Evolutionary conservation across 2,888 invertebrate species (phyloP), one percentile per base, ranked within the genome.

Genomic region (Nebria brevicollis): DNA sequence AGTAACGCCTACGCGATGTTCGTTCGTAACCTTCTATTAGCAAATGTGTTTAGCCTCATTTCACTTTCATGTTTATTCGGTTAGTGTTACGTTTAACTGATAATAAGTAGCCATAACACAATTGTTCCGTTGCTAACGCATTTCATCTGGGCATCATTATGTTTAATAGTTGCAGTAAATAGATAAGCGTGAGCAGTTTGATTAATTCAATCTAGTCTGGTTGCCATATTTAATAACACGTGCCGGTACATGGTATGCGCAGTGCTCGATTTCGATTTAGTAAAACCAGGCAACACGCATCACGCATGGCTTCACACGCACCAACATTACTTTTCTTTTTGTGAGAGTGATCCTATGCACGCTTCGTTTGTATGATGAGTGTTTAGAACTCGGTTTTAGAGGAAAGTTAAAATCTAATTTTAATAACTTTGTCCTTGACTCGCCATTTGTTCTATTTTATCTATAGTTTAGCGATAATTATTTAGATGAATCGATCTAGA

Each of bases 361-460:
- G 20, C 20, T 20, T 20, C 20, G 0, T 20, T 20, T 20, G 20
- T 43, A 43, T 43, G 43, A 43, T 54, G 54, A 54, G 54, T 54
- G 11, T 54, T 8, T 54, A 54, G 54, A 54, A 54, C 2, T 54
- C 6, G 54, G 8, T 54, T 54, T 54, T 54, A 7, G 54, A 13
- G 4, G 54, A 8, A 11, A 54, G 54, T 54, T 7, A 54, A 11
- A 54, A 11, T 54, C 54, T 11, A 11, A 54, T 54, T 8, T 54
- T 54, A 13, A 54, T 54, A 7, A 75, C 15, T 25, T 26, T 34
- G 68, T 42, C 68, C 77, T 68, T 77, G 75, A 75, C 15, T 64
- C 20, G 34, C 26, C 43, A 25, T 68, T 77, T 77, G 77, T 77
- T 77, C 13, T 66, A 68, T 43, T 41, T 66, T 77, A 77, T 77